Evolutionary conservation across 2,797 vertebrate genomes (phyloP), one percentile per base, ranked within the genome.

Genomic region (Parotocinclus haroldoi): DNA sequence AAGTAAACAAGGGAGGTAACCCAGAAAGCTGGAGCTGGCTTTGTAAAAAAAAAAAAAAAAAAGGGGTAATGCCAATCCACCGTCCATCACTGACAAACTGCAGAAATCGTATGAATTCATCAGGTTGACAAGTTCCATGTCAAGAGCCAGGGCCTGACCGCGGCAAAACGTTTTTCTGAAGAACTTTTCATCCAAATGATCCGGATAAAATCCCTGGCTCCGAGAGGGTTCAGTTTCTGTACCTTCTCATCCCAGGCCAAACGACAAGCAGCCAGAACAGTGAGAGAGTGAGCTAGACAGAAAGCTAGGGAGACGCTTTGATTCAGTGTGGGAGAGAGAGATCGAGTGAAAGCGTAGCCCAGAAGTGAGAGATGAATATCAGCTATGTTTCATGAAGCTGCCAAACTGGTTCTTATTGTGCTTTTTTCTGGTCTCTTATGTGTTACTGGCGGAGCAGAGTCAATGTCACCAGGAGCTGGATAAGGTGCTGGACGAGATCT

Each of bases 401-500:
- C 63, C 9, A 18, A 55, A 68, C 63, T 54, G 65, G 64, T 71
- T 48, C 80, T 73, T 82, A 75, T 75, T 70, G 70, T 50, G 9
- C 59, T 65, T 55, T 67, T 27, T 18, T 63, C 50, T 77, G 51
- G 27, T 58, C n/a, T 62, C 51, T 57, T 56, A n/a, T 59, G 58
- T 72, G 42, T 66, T 9, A 63, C 17, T 70, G 69, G 16, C 37
- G 39, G 59, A 59, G 55, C 86, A 96, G 94, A 95, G 87, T 9
- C 84, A 90, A 62, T 99, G 95, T 88, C 89, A 96, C 85, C 90
- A 92, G 84, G 93, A 98, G 79, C 62, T 98, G 85, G 92, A 96
- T 84, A 87, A 86, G 71, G 95, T 96, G 74, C 81, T 99, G 77
- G 93, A 95, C 74, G 89, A 95, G 67, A 96, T 99, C 81, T 93